Percentiles rank a stretch among this genome's conserved stretches.
Evolutionary conservation across 2,888 invertebrate genomes (phyloP).

Genomic region (Drymonia ruficornis): DNA sequence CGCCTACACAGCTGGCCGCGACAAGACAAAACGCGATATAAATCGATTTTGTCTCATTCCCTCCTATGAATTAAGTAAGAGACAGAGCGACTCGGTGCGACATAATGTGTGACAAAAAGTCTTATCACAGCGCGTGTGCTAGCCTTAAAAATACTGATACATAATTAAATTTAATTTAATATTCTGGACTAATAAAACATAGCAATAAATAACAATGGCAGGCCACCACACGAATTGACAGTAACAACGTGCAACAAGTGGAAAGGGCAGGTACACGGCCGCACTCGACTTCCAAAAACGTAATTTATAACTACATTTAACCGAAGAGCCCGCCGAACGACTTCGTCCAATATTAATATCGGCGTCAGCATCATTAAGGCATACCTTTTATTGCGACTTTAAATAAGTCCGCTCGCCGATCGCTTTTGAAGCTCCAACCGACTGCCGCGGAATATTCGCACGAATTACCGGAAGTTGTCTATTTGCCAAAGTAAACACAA

Average conservation of each 20-base stretch:
- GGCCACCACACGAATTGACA: slow-evolving; percentile 31
- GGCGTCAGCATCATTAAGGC: slow-evolving; percentile 80
- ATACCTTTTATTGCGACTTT: slow-evolving; percentile 83
- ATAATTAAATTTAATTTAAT: slow-evolving; percentile 21
- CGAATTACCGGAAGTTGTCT: no score
- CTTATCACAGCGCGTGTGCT: no score
- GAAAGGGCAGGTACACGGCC: slow-evolving; percentile 35
- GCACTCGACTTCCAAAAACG: slow-evolving; percentile 62
- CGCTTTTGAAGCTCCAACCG: no score
- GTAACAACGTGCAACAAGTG: slow-evolving; percentile 37
- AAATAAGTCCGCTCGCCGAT: slow-evolving; percentile 77
- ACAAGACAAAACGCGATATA: no score
- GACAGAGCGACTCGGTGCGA: no score
- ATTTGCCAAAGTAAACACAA: no score
- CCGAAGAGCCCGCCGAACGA: slow-evolving; percentile 62
- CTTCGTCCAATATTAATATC: slow-evolving; percentile 78
- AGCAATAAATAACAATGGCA: slow-evolving; percentile 29
- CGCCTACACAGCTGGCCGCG: no score
- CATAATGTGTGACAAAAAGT: no score
- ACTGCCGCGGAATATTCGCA: no score
- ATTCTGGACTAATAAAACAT: slow-evolving; percentile 21
- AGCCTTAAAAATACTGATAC: slow-evolving; percentile 7
- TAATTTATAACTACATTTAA: slow-evolving; percentile 80
- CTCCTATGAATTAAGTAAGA: no score
- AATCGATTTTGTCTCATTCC: no score